Conservation (phyloP, 2,797 vertebrate species). For the Ptychobarbus kaznakovi region DNA sequence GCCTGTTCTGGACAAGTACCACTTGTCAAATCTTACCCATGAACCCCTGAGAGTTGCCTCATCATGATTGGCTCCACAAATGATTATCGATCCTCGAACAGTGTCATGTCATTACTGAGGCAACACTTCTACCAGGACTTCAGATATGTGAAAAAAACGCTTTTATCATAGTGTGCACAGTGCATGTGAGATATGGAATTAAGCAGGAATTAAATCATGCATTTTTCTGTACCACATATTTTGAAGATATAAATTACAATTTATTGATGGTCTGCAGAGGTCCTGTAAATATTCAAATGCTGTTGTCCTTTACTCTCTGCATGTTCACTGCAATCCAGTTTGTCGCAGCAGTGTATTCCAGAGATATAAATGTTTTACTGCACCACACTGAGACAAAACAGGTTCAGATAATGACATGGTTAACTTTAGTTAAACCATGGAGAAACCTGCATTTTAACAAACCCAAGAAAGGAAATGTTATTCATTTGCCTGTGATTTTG, state of each 20-base stretch:
- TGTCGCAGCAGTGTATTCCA: background rate
- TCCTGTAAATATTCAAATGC: background rate
- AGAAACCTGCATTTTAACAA: background rate
- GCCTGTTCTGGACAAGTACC: constrained; percentile 19
- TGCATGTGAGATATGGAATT: background rate
- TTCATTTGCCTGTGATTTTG: background rate
- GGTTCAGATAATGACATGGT: constrained; percentile 15
- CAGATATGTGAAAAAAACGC: background rate
- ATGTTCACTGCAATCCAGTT: background rate
- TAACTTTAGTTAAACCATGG: background rate
- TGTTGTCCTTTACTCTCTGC: background rate
- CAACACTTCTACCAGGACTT: constrained; percentile 1
- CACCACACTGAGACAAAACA: constrained; percentile 9
- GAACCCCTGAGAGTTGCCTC: constrained; percentile 2
- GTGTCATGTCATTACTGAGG: background rate
- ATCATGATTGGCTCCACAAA: background rate
- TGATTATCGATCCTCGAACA: background rate
- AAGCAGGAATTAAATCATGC: background rate
- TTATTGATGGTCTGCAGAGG: background rate
- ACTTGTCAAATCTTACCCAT: background rate
- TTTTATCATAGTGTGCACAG: background rate
- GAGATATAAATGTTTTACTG: background rate
- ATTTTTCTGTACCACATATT: background rate
- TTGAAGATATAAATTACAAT: background rate
- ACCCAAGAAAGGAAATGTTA: background rate